phyloP scores from a whole-genome alignment of 2,797 vertebrate genomes.

The Dicrostonyx torquatus region DNA sequence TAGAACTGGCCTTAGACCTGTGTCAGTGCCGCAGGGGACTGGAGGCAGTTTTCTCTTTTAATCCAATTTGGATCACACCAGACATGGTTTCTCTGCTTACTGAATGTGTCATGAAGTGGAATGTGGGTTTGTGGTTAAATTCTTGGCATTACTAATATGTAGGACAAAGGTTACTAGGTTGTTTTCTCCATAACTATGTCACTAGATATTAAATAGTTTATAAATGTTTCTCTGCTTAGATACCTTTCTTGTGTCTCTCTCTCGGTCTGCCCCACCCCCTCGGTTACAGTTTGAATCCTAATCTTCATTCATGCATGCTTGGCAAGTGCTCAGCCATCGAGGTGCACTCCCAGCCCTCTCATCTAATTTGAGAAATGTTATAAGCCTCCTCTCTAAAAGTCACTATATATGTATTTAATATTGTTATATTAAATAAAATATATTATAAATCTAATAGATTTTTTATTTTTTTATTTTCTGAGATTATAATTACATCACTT shows the following conservation, averaged over 20 bases:
- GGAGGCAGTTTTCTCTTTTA: neutral
- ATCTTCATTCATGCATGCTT: neutral
- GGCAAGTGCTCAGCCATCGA: neutral
- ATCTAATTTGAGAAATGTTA: neutral
- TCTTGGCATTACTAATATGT: neutral
- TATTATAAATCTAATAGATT: neutral
- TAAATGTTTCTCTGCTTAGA: slow-evolving; percentile 11
- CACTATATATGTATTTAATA: neutral
- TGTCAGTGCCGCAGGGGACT: neutral
- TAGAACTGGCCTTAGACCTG: neutral
- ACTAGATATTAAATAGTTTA: slow-evolving; percentile 19
- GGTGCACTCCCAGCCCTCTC: neutral
- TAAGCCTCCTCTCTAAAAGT: slow-evolving; percentile 26
- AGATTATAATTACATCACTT: neutral
- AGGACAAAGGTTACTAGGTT: neutral
- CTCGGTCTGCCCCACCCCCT: neutral
- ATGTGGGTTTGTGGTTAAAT: neutral
- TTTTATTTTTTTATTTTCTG: neutral
- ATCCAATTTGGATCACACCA: slow-evolving; percentile 3
- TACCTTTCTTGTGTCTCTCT: neutral
- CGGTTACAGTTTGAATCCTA: neutral
- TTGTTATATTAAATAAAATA: neutral
- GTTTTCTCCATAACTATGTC: neutral
- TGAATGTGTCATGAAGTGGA: neutral
- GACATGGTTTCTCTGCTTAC: neutral